Base-by-base conservation (phyloP, 2,797 vertebrate genomes). In the Salmo trutta region DNA sequence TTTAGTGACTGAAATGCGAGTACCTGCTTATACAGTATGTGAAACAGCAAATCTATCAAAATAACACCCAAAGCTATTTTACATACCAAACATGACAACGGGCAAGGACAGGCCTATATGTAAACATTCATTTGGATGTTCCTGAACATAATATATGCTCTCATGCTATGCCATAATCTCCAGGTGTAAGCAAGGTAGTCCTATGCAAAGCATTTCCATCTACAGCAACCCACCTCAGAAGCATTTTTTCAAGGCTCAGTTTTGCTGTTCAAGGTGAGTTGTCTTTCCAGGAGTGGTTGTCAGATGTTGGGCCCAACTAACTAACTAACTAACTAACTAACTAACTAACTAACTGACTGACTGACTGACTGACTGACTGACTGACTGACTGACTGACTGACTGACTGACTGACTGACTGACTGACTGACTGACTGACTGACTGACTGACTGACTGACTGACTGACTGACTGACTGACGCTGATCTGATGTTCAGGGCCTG, bases 241-340 rank as follows among this genome's bases (percentile, higher is more conserved):
- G 47, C 14, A 53, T 21, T 53, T 52, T 5, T 72, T 72, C 70
- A 29, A 52, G 21, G 70, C 70, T 72, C n/a, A 6, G 47, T 72
- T 47, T 53, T 72, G 47, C 27, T 29, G 47, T 52, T 72, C n/a
- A n/a, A 52, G 41, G 29, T 56, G 52, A 31, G 27, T 54, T 17
- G 2, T 31, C 19, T 73, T 59, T 31, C 53, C 53, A 59, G 7
- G 19, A 10, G 27, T n/a, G 16, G 10, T 19, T 33, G 27, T 73
- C 31, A 73, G 52, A 73, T 73, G 54, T 62, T 36, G 52, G 31
- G 72, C 53, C 54, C 52, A 3, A 19, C n/a, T n/a, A n/a, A n/a
- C n/a, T n/a, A n/a, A n/a, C n/a, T n/a, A n/a, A n/a, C n/a, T n/a
- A n/a, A n/a, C n/a, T n/a, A n/a, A n/a, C n/a, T n/a, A n/a, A n/a